These are phyloP conservation scores for Ariolimax columbianus DNA, from an alignment of 2,888 invertebrate species.

Conservation along the genomic window DNA sequence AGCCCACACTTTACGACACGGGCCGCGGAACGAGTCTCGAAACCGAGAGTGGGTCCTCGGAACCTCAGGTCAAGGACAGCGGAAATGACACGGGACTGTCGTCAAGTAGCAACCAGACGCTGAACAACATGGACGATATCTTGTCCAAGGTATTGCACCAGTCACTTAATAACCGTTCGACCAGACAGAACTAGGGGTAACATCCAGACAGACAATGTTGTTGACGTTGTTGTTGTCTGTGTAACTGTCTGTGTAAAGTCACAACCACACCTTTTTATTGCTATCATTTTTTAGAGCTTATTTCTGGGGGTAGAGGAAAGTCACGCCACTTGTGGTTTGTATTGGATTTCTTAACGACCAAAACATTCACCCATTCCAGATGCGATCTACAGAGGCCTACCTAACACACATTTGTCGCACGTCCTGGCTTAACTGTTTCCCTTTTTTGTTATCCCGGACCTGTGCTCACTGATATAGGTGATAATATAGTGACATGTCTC, in stretches of 20 bases:
- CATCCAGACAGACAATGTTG: background rate
- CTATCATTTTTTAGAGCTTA: too few relatives aligned
- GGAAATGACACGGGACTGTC: slow-evolving; percentile 89
- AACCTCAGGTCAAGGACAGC: slow-evolving; percentile 95
- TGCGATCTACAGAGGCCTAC: too few relatives aligned
- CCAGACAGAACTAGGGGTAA: background rate
- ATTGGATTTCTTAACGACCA: too few relatives aligned
- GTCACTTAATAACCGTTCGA: background rate
- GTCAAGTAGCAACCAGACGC: slow-evolving; percentile 93
- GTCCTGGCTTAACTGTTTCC: too few relatives aligned
- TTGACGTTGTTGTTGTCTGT: background rate
- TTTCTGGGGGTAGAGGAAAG: too few relatives aligned
- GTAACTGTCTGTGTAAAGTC: background rate
- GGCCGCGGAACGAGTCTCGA: slow-evolving; percentile 65
- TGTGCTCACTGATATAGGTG: too few relatives aligned
- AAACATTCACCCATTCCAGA: too few relatives aligned
- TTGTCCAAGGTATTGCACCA: slow-evolving; percentile 30
- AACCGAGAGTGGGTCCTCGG: slow-evolving; percentile 83
- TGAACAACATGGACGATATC: slow-evolving; percentile 88
- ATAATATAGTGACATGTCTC: too few relatives aligned
- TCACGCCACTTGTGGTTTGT: too few relatives aligned
- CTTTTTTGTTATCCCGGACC: too few relatives aligned
- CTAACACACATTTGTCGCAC: too few relatives aligned
- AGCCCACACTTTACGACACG: slow-evolving; percentile 60
- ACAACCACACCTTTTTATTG: too few relatives aligned